Evolutionary conservation across 1,140 invertebrate genomes (phyloP).

Genomic region (Temnothorax nylanderi): DNA sequence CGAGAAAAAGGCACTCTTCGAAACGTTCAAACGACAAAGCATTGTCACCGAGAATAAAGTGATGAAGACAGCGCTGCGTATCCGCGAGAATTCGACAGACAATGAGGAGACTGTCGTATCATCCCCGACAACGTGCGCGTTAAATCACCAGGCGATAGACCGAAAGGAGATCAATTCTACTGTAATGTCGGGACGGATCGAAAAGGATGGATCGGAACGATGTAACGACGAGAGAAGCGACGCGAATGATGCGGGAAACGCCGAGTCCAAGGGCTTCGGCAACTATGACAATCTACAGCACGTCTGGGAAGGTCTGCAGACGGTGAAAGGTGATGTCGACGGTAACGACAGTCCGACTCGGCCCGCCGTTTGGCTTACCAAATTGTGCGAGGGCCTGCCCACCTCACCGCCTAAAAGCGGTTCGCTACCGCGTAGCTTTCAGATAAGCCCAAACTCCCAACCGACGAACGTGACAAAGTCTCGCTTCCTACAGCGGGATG

Average conservation of each 20-base stretch:
- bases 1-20: slow-evolving; percentile 79
- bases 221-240: slow-evolving; percentile 8
- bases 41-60: slow-evolving; percentile 80
- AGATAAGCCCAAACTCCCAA: slow-evolving; percentile 79
- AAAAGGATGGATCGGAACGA: slow-evolving; percentile 4
- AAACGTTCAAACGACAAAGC: slow-evolving; percentile 79
- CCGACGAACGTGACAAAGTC: slow-evolving; percentile 75
- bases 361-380: slow-evolving; percentile 88
- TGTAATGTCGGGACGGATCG: not conserved
- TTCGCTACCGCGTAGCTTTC: slow-evolving; percentile 92
- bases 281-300: slow-evolving; percentile 86
- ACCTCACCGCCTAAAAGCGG: slow-evolving; percentile 89
- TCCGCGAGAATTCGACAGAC: slow-evolving; percentile 75
- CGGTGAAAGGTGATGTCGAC: slow-evolving; percentile 67
- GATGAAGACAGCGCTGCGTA: slow-evolving; percentile 78
- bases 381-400: slow-evolving; percentile 86
- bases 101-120: slow-evolving; percentile 55
- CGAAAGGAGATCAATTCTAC: slow-evolving; percentile 36
- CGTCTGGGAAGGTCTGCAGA: slow-evolving; percentile 82
- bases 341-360: slow-evolving; percentile 85
- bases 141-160: not conserved
- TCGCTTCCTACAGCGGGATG: slow-evolving; percentile 82
- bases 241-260: not conserved
- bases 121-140: not conserved
- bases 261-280: slow-evolving; percentile 71